Evolutionary conservation across 2,113 vertebrate genomes (phyloP).

Genomic region (Oenanthe oenanthe): DNA sequence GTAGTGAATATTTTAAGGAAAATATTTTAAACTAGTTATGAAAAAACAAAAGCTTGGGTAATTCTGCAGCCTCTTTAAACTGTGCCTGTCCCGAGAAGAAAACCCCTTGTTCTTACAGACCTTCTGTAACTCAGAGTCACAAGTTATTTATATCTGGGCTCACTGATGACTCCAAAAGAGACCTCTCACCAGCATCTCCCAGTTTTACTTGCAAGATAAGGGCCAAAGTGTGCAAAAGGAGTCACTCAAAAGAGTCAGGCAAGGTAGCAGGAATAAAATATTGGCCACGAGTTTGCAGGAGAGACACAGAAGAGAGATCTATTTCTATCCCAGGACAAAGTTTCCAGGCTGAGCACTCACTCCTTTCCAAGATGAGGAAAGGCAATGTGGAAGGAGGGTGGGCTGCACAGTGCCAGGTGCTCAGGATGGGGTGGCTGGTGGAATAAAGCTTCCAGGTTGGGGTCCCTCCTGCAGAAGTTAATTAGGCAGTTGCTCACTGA

Average conservation of each 20-base stretch:
- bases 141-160: neutral
- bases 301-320: neutral
- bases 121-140: neutral
- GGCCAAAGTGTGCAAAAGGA: neutral
- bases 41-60: neutral
- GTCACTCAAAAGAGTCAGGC: neutral
- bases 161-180: neutral
- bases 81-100: neutral
- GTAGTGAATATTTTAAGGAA: neutral
- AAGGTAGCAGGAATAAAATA: neutral
- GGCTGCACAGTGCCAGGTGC: neutral
- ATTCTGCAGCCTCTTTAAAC: neutral
- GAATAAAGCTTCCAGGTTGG: neutral
- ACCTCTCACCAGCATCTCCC: neutral
- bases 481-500: neutral
- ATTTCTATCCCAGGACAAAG: neutral
- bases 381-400: neutral
- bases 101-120: neutral
- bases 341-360: neutral
- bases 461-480: neutral
- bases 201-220: neutral
- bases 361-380: neutral
- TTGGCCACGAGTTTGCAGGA: neutral
- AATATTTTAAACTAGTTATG: neutral
- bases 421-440: neutral